Evolutionary conservation across 2,113 vertebrate genomes (phyloP).

Genomic region (Vulpes vulpes): DNA sequence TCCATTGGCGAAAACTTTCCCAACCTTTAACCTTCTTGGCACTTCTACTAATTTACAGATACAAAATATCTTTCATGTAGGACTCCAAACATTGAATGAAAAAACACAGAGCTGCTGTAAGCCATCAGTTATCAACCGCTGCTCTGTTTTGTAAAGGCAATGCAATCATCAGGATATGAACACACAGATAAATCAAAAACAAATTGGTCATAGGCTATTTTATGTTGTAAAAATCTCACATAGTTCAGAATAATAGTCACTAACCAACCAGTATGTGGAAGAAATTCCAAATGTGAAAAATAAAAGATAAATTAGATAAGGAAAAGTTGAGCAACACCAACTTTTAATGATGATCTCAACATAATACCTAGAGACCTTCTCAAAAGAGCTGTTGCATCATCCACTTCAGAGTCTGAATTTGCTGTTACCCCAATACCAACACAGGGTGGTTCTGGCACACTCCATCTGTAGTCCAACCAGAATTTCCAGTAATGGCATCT

Average conservation of each 20-base stretch:
- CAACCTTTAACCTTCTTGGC: not conserved
- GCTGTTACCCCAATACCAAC: not conserved
- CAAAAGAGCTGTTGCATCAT: not conserved
- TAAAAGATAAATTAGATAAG: not conserved
- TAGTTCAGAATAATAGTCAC: not conserved
- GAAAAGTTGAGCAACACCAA: not conserved
- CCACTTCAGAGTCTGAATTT: not conserved
- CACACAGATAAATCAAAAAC: not conserved
- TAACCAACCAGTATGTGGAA: not conserved
- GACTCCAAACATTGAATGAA: not conserved
- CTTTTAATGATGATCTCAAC: not conserved
- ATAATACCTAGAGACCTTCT: not conserved
- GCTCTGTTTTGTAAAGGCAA: not conserved
- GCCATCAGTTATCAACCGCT: not conserved
- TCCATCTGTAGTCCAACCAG: not conserved
- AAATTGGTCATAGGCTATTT: not conserved
- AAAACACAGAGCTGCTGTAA: not conserved
- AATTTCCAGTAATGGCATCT: not conserved
- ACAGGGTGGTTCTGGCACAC: not conserved
- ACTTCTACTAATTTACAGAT: not conserved
- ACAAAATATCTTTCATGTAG: not conserved
- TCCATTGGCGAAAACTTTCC: not conserved
- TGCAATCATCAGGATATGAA: not conserved
- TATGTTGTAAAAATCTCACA: not conserved
- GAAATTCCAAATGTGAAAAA: not conserved